Percentiles rank a stretch among this genome's conserved stretches.
Evolutionary conservation across 2,113 vertebrate genomes (phyloP).

Genomic region (Cavia aperea): DNA sequence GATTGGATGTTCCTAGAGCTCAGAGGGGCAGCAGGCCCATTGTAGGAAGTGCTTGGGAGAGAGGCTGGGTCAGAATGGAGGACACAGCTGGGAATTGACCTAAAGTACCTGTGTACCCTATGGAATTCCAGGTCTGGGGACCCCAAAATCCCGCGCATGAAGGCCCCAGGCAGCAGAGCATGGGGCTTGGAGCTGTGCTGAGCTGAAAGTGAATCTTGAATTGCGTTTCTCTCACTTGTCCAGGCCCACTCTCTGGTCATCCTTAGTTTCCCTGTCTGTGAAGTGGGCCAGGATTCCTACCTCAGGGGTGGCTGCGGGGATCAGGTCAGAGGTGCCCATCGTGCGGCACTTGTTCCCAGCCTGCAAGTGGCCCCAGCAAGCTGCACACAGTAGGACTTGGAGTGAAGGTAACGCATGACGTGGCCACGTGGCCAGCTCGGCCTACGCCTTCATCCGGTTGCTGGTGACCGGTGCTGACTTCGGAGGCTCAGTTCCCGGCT

Average conservation of each 20-base stretch:
- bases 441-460: not conserved
- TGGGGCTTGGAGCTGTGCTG: not conserved
- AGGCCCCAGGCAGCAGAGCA: not conserved
- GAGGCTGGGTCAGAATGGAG: not conserved
- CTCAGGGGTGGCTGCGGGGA: not conserved
- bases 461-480: not conserved
- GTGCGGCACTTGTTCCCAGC: not conserved
- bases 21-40: not conserved
- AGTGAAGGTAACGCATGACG: not conserved
- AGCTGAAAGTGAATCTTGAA: not conserved
- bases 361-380: accelerated
- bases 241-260: not conserved
- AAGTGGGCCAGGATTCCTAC: not conserved
- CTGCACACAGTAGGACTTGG: not conserved
- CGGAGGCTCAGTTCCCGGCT: constrained; percentile 11
- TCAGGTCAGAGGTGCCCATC: not conserved
- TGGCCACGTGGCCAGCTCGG: too few relatives aligned
- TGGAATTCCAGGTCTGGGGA: accelerated
- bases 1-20: not conserved
- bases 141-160: not conserved
- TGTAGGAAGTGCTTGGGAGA: not conserved
- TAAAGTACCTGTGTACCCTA: not conserved
- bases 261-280: constrained; percentile 18
- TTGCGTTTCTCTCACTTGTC: not conserved
- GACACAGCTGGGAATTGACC: not conserved